Percentiles rank a stretch among this genome's conserved stretches.
These are phyloP conservation scores for Mechanitis mazaeus DNA, from an alignment of 2,888 invertebrate species.

Conservation along the genomic window DNA sequence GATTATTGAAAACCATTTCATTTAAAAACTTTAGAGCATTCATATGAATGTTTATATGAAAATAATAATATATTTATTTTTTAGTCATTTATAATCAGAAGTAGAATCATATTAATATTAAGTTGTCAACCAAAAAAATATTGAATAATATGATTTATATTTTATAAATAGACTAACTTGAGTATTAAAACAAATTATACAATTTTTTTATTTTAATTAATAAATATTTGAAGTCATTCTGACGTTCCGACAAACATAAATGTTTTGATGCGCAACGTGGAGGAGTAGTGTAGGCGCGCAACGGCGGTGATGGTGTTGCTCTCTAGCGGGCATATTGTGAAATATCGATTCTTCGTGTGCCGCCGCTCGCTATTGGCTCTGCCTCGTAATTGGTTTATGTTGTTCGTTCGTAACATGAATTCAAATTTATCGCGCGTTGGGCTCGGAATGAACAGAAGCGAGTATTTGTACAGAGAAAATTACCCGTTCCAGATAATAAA, in stretches of 20 bases:
- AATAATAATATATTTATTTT: no score
- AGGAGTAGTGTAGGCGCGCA: constrained; percentile 72
- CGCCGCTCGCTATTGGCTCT: constrained; percentile 66
- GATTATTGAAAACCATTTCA: background rate
- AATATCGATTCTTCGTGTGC: constrained; percentile 70
- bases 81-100: no score
- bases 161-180: no score
- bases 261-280: constrained; percentile 67
- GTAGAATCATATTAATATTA: no score
- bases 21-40: background rate
- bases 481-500: constrained; percentile 61
- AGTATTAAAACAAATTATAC: background rate
- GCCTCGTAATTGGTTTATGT: constrained; percentile 72
- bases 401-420: constrained; percentile 72
- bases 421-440: constrained; percentile 72
- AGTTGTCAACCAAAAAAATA: no score
- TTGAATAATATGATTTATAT: no score
- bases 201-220: background rate
- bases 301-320: constrained; percentile 59
- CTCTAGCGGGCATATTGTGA: constrained; percentile 74
- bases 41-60: no score
- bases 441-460: constrained; percentile 53
- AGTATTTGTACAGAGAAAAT: constrained; percentile 59
- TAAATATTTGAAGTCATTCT: constrained; percentile 14
- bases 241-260: constrained; percentile 56